Evolutionary conservation across 2,113 vertebrate species (phyloP).

Genomic region (Ursus arctos): DNA sequence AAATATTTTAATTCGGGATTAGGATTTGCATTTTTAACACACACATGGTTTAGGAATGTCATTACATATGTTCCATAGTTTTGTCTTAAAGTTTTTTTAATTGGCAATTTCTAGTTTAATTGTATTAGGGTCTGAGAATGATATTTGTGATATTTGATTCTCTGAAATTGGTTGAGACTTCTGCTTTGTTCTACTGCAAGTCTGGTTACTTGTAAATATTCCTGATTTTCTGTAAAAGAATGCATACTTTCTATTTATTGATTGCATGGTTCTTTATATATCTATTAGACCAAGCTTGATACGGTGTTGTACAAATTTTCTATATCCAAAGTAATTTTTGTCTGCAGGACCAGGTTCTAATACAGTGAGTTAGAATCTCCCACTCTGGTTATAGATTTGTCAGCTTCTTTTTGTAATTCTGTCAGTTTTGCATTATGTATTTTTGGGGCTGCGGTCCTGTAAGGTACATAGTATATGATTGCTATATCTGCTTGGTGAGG

Average conservation of each 20-base stretch:
- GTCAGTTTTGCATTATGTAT: neutral
- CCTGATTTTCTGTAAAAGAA: neutral
- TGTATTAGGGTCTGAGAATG: neutral
- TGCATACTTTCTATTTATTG: neutral
- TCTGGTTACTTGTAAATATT: neutral
- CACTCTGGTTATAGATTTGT: neutral
- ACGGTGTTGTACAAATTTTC: neutral
- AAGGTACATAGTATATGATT: neutral
- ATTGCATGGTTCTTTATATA: neutral
- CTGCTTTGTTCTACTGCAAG: neutral
- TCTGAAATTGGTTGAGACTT: neutral
- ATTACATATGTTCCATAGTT: neutral
- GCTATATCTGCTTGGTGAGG: neutral
- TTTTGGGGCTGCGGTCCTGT: neutral
- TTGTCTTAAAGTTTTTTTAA: neutral
- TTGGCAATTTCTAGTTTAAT: neutral
- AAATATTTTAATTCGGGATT: neutral
- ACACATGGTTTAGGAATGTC: neutral
- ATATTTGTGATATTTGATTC: neutral
- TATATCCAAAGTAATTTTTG: neutral
- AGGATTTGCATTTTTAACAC: neutral
- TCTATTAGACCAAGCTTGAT: neutral
- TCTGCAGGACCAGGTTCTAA: neutral
- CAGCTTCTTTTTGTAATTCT: neutral
- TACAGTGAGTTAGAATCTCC: neutral